Conservation (phyloP, 2,888 invertebrate genomes). For the Ferrisia virgata region DNA sequence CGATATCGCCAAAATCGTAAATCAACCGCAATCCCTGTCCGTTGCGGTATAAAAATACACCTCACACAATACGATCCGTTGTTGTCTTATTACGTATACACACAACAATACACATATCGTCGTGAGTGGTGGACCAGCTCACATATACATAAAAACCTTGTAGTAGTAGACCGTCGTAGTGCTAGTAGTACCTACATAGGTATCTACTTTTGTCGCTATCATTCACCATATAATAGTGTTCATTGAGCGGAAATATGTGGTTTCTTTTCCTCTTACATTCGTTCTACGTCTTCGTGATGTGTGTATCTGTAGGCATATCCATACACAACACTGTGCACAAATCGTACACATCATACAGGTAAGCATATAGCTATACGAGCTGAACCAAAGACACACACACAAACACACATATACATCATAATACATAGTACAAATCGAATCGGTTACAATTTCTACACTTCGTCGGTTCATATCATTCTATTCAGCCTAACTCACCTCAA, state of each 20-base stretch:
- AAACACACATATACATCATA: too few species aligned
- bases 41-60: not conserved
- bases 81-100: slow-evolving; percentile 4
- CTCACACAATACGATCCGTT: not conserved
- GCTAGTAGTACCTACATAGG: not conserved
- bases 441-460: not conserved
- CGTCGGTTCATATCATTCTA: not conserved
- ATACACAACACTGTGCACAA: not conserved
- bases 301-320: not conserved
- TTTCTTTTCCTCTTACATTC: not conserved
- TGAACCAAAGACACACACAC: too few species aligned
- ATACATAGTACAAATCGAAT: slow-evolving; percentile 16
- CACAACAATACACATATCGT: not conserved
- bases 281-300: not conserved
- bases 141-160: too few species aligned
- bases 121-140: slow-evolving; percentile 3
- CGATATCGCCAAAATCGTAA: slow-evolving; percentile 31
- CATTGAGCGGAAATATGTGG: slow-evolving; percentile 30
- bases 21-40: slow-evolving; percentile 32
- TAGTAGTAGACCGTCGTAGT: not conserved
- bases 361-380: too few species aligned
- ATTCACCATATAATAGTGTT: slow-evolving; percentile 18
- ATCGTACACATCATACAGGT: not conserved
- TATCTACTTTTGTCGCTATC: slow-evolving; percentile 2
- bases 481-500: not conserved